These are phyloP conservation scores for Andrena camellia DNA, from an alignment of 2,888 invertebrate species.

Conservation along the genomic window DNA sequence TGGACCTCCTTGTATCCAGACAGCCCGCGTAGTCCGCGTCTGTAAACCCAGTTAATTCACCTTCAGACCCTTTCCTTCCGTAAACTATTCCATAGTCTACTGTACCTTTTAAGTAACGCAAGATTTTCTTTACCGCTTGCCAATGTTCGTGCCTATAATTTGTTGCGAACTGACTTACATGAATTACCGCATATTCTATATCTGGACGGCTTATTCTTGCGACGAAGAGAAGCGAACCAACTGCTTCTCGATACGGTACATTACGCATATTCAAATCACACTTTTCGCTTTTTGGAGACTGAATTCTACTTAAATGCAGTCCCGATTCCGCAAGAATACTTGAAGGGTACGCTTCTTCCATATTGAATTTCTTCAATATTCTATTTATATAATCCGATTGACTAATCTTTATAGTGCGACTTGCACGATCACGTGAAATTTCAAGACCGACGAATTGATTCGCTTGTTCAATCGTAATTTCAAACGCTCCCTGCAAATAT, in stretches of 20 bases:
- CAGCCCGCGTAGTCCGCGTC: background rate
- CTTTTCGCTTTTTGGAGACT: too few relatives aligned
- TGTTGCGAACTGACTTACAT: background rate
- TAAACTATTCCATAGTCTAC: constrained; percentile 4
- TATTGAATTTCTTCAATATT: constrained; percentile 8
- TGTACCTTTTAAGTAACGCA: constrained; percentile 2
- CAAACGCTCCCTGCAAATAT: background rate
- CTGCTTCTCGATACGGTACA: background rate
- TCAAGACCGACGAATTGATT: constrained; percentile 21
- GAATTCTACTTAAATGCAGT: background rate
- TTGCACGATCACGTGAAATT: constrained; percentile 18
- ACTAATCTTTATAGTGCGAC: background rate
- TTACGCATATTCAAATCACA: too few relatives aligned
- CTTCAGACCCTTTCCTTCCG: background rate
- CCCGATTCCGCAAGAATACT: constrained; percentile 21
- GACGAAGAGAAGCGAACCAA: background rate
- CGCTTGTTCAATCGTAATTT: background rate
- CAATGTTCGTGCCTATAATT: background rate
- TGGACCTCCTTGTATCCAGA: background rate
- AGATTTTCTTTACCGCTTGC: background rate
- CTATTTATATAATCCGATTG: background rate
- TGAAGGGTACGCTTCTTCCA: constrained; percentile 7
- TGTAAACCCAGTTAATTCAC: background rate
- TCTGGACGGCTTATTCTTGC: background rate
- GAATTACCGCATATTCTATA: background rate